A percentile compares a stretch with the other conserved stretches of the same genome.
These are phyloP conservation scores for Ditula angustiorana DNA, from an alignment of 2,888 invertebrate species.

Conservation along the genomic window DNA sequence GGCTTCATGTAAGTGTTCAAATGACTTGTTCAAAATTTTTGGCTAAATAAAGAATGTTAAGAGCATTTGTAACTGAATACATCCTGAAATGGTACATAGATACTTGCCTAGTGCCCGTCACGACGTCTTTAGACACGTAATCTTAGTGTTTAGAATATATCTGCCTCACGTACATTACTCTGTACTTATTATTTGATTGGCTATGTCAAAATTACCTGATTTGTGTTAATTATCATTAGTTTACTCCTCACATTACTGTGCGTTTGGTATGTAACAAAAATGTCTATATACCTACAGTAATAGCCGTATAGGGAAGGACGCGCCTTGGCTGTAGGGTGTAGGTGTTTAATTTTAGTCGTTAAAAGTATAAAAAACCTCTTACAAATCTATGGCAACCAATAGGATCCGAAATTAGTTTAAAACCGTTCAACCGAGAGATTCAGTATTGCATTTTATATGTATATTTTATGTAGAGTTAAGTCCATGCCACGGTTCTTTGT, in stretches of 20 bases:
- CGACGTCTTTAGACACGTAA: neutral
- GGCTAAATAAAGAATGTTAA: neutral
- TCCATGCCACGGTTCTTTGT: conserved; percentile 13
- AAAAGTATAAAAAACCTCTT: too few species aligned
- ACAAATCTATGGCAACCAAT: neutral
- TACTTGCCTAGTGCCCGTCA: neutral
- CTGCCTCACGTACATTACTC: conserved; percentile 12
- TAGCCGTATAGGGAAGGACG: neutral
- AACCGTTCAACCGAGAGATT: conserved; percentile 1
- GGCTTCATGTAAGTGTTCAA: neutral
- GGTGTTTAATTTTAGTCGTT: neutral
- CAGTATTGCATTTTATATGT: conserved; percentile 30
- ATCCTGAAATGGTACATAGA: neutral
- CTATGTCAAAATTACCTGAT: neutral
- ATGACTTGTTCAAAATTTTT: neutral
- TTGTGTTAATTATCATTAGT: neutral
- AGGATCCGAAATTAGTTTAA: neutral
- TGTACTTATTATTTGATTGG: conserved; percentile 1
- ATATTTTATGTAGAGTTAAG: conserved; percentile 16
- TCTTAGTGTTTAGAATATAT: conserved; percentile 9
- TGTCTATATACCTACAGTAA: neutral
- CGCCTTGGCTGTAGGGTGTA: too few species aligned
- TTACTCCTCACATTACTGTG: neutral
- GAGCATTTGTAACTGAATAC: neutral
- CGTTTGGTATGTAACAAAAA: neutral